Evolutionary conservation across 2,797 vertebrate species (phyloP), one percentile per base, ranked within the genome.

Genomic region (Intellagama lesueurii): DNA sequence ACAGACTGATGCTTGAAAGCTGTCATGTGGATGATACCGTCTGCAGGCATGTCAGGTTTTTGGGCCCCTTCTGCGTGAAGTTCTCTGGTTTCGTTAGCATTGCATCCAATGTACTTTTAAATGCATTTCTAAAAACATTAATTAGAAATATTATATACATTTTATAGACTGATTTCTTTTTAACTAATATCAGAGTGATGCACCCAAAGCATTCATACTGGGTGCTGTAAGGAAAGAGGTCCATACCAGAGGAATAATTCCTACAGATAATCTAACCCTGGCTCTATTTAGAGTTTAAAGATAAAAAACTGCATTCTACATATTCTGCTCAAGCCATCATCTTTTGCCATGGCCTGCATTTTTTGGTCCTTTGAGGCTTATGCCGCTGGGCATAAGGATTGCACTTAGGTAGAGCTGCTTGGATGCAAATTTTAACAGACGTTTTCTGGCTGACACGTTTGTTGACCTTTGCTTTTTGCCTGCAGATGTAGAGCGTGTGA

Each of bases 401-500:
- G 28, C 28, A n/a, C 35, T 17, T 4, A 11, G 12, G 16, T 16
- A n/a, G 7, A 7, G 1, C 47, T 72, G 73, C 28, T 5, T 32
- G 35, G 81, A 7, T 70, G 75, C 77, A 35, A 11, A 26, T 44
- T 22, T 47, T 32, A n/a, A n/a, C 47, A 3, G 14, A 4, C 2
- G 0, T 47, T 44, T 69, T 64, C 28, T 44, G 52, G 47, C 17
- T 3, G 32, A 4, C 52, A 56, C 3, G 1, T 64, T 64, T 64
- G 16, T 64, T 5, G 16, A 22, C 5, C 60, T 64, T 22, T 64
- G 60, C 60, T 64, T 64, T 96, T 91, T 70, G 49, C 88, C 80
- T 75, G 44, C 94, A 99, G 99, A 98, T 89, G 94, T 97, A 0
- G 98, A 99, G 72, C 97, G 99, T 44, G 98, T 99, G 92, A 97